These are phyloP conservation scores for Erebia palarica DNA, from an alignment of 2,888 invertebrate genomes.

Conservation along the genomic window DNA sequence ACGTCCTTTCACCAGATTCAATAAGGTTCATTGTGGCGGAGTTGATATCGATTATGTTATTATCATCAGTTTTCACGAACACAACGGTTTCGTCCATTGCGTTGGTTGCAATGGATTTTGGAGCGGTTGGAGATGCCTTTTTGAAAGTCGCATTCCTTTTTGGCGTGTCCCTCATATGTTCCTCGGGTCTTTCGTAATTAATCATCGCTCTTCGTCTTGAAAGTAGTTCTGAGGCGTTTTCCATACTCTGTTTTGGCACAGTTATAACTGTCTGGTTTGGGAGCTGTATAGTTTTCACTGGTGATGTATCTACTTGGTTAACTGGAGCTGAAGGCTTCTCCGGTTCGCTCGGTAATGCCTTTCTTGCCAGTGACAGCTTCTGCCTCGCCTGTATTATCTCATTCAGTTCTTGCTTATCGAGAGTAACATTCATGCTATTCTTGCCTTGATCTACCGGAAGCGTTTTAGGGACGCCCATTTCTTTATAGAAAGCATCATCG, in stretches of 20 bases:
- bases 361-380: conserved; percentile 71
- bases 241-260: conserved; percentile 69
- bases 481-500: conserved; percentile 72
- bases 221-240: conserved; percentile 71
- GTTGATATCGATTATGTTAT: conserved; percentile 72
- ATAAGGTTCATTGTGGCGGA: conserved; percentile 73
- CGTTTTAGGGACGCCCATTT: conserved; percentile 62
- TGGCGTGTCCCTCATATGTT: conserved; percentile 60
- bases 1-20: conserved; percentile 58
- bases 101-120: conserved; percentile 54
- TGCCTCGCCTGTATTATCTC: conserved; percentile 77
- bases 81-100: conserved; percentile 69
- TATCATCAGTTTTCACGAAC: conserved; percentile 62
- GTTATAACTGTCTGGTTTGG: conserved; percentile 71
- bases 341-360: conserved; percentile 65
- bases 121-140: conserved; percentile 63
- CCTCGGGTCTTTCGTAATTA: conserved; percentile 62
- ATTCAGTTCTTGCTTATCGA: conserved; percentile 74
- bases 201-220: conserved; percentile 65
- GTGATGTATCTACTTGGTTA: conserved; percentile 56
- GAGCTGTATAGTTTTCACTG: conserved; percentile 68
- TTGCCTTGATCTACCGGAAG: conserved; percentile 50
- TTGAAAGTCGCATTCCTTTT: conserved; percentile 73
- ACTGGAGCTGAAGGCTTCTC: conserved; percentile 51
- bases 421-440: conserved; percentile 68